Percentiles rank a stretch among this genome's conserved stretches.
phyloP scores from a whole-genome alignment of 1,140 invertebrate species.

The Drosophila sp. region DNA sequence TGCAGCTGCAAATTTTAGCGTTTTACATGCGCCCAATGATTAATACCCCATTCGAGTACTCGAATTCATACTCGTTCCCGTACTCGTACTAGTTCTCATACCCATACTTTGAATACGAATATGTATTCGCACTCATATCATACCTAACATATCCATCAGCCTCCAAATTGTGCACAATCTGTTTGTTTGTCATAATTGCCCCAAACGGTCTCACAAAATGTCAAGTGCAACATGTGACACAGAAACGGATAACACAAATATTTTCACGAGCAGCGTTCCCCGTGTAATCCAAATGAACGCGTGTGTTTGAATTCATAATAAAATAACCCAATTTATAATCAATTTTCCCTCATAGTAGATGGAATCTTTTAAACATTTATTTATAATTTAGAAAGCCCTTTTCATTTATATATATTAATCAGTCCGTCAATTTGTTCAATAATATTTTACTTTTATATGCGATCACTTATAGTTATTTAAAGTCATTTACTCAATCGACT shows the following conservation, averaged over 20 bases:
- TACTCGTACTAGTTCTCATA: neutral
- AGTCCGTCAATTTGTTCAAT: no score
- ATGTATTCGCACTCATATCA: conserved; percentile 1
- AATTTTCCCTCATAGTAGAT: no score
- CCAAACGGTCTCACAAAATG: conserved; percentile 58
- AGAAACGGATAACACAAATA: conserved; percentile 16
- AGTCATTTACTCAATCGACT: no score
- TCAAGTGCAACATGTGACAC: conserved; percentile 69
- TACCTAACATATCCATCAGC: conserved; percentile 14
- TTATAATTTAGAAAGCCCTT: no score
- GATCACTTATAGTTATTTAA: no score
- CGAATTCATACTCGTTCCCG: neutral
- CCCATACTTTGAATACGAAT: neutral
- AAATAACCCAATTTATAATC: no score
- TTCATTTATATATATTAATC: no score
- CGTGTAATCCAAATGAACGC: conserved; percentile 2
- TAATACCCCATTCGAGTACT: conserved; percentile 16
- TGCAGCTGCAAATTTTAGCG: conserved; percentile 74
- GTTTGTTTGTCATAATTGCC: conserved; percentile 69
- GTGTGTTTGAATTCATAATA: no score
- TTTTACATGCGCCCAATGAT: conserved; percentile 51
- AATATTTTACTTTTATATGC: no score
- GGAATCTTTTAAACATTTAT: no score
- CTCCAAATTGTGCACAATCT: conserved; percentile 45
- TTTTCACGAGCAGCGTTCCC: conserved; percentile 14